Evolutionary conservation across 2,113 vertebrate genomes (phyloP), one percentile per base, ranked within the genome.

Genomic region (Elephas maximus): DNA sequence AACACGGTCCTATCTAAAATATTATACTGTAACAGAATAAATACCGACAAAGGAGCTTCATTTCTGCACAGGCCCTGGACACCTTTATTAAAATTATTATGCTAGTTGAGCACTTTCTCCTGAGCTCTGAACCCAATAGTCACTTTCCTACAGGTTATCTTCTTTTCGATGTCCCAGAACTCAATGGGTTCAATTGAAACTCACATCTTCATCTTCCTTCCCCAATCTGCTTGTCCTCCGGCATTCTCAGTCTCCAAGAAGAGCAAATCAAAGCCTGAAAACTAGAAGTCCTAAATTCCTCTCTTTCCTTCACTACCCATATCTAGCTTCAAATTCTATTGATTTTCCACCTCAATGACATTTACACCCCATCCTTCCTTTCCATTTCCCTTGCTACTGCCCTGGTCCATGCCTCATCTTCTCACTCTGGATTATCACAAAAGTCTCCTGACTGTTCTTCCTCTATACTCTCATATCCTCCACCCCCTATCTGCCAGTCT

Each of bases 11-110:
- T 77, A 76, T 41, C n/a, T 78, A 92, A 93, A 51, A 65, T 44
- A 76, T 76, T 60, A 69, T 9, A 89, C 67, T 69, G 69, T 28
- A 95, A 71, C 71, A 78, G 53, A 83, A 77, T 73, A 95, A 85
- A 82, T 62, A 77, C 24, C 28, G 51, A 85, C 65, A 44, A 87
- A 96, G 63, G 14, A 41, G n/a, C 24, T 89, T 95, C 82, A 89
- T 76, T 69, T 86, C 18, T 8, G 63, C 21, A 51, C 4, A 79
- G 30, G 51, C 79, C 33, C 88, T 76, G 18, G 63, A 63, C 1
- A 62, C 1, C 48, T 79, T 93, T 93, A 67, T 69, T 45, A 30
- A 84, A 94, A 82, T 82, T 71, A 15, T 57, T 62, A 41, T 77
- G 41, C 28, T 80, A 80, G 44, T n/a, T 69, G 41, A 74, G 45